Evolutionary conservation across 2,797 vertebrate species (phyloP), one percentile per base, ranked within the genome.

Genomic region (Phoebastria nigripes): DNA sequence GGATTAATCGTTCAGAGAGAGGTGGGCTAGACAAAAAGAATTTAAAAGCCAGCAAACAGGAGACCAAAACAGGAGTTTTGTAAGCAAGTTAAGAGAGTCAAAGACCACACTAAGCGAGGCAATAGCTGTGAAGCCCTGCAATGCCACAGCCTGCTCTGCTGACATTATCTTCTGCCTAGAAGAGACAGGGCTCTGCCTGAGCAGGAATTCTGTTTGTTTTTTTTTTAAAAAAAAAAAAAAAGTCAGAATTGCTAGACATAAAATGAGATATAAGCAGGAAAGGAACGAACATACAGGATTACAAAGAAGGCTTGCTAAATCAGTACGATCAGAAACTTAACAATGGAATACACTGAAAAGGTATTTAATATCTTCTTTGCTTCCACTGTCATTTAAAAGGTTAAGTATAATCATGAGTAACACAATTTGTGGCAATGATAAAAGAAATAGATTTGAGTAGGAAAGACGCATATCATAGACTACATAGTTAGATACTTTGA

Each of bases 391-490:
- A 78, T 51, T 70, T 67, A 81, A 54, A 42, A 81, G 42, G 9
- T 52, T 41, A 82, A 69, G 13, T 18, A 72, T 49, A 81, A 83
- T 58, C 56, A 58, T 5, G 8, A 70, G 47, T 66, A 55, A 37
- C 11, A 54, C 3, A 6, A 82, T 28, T 61, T 55, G 35, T 28
- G 79, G 51, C 62, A 82, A 56, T 42, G 21, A 65, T 13, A 71
- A 93, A 86, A 49, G 31, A 59, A 89, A 69, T 4, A 46, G 41
- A 81, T 67, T 15, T 33, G 25, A 52, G 46, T 15, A 70, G 47
- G 21, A 81, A 87, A 87, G 90, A 28, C 0, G 0, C 0, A 0
- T 24, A 44, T 49, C 33, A 29, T 7, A 17, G 29, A 42, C 46
- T 51, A 59, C 17, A 61, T 3, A n/a, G 70, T 59, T 22, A 51